phyloP scores from a whole-genome alignment of 2,888 invertebrate species.

The Eupsilia transversa region DNA sequence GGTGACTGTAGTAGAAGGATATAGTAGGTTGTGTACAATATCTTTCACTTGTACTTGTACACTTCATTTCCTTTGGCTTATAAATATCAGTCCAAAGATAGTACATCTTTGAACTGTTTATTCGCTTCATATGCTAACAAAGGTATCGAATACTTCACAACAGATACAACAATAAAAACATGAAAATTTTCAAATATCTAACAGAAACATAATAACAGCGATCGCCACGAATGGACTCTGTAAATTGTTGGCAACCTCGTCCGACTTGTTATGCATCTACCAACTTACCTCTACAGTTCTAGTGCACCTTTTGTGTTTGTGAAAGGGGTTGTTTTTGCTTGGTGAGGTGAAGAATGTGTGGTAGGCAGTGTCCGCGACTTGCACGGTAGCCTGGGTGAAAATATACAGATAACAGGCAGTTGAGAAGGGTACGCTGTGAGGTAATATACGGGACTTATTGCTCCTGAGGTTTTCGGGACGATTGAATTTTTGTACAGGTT shows the following conservation, averaged over 20 bases:
- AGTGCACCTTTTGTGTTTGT: slow-evolving; percentile 33
- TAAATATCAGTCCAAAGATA: background rate
- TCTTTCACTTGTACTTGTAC: background rate
- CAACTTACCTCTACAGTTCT: slow-evolving; percentile 47
- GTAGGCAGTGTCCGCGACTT: slow-evolving; percentile 62
- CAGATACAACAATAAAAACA: slow-evolving; percentile 47
- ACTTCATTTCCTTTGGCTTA: background rate
- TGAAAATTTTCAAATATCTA: slow-evolving; percentile 58
- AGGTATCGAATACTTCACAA: slow-evolving; percentile 9
- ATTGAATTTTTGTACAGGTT: slow-evolving; percentile 46
- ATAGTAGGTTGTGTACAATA: background rate
- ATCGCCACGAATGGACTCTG: slow-evolving; percentile 74
- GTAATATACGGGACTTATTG: slow-evolving; percentile 57
- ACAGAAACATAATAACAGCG: slow-evolving; percentile 70
- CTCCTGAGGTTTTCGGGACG: slow-evolving; percentile 49
- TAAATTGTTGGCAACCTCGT: slow-evolving; percentile 73
- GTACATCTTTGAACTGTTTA: background rate
- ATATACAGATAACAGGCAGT: slow-evolving; percentile 66
- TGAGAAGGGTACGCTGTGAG: slow-evolving; percentile 62
- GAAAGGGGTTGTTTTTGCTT: slow-evolving; percentile 34
- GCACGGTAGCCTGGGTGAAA: slow-evolving; percentile 67
- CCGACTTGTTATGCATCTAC: slow-evolving; percentile 72
- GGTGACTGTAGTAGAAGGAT: background rate
- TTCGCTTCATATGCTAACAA: slow-evolving; percentile 6
- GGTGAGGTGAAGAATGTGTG: slow-evolving; percentile 37